Evolutionary conservation across 2,797 vertebrate species (phyloP).

Genomic region (Betta splendens): DNA sequence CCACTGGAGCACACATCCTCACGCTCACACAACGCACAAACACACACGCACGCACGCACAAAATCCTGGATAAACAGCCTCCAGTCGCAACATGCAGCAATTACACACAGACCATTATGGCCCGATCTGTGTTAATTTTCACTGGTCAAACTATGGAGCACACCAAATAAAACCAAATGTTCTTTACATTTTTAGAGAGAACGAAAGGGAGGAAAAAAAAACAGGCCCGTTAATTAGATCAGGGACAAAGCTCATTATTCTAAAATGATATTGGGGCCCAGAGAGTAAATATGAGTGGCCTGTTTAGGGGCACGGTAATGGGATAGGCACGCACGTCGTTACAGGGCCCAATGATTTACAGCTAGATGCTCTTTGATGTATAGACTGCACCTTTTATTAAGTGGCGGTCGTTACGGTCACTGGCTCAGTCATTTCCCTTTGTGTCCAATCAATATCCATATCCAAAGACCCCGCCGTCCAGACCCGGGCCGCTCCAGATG

Average conservation of each 20-base stretch:
- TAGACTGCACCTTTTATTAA: slow-evolving; percentile 84
- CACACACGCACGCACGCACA: slow-evolving; percentile 30
- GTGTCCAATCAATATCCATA: slow-evolving; percentile 77
- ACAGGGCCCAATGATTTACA: slow-evolving; percentile 88
- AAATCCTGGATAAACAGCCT: slow-evolving; percentile 46
- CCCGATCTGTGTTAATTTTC: slow-evolving; percentile 56
- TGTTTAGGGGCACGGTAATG: slow-evolving; percentile 85
- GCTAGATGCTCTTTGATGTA: slow-evolving; percentile 87
- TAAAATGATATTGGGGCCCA: slow-evolving; percentile 91
- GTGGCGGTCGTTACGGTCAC: slow-evolving; percentile 74
- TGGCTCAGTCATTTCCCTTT: slow-evolving; percentile 73
- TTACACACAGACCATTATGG: slow-evolving; percentile 52
- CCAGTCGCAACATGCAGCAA: slow-evolving; percentile 44
- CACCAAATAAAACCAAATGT: slow-evolving; percentile 90
- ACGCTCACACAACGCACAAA: slow-evolving; percentile 25
- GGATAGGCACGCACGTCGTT: slow-evolving; percentile 86
- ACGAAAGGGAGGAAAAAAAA: slow-evolving; percentile 50
- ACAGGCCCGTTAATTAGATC: slow-evolving; percentile 94
- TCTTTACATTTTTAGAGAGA: slow-evolving; percentile 83
- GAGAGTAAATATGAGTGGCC: slow-evolving; percentile 90
- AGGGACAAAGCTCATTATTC: slow-evolving; percentile 96
- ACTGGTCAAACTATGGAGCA: slow-evolving; percentile 80
- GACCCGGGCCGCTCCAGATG: slow-evolving; percentile 43
- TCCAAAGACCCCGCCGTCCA: slow-evolving; percentile 50
- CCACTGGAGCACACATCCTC: slow-evolving; percentile 61